Evolutionary conservation across 2,113 vertebrate genomes (phyloP), one percentile per base, ranked within the genome.

Genomic region (Larimichthys polyactis): DNA sequence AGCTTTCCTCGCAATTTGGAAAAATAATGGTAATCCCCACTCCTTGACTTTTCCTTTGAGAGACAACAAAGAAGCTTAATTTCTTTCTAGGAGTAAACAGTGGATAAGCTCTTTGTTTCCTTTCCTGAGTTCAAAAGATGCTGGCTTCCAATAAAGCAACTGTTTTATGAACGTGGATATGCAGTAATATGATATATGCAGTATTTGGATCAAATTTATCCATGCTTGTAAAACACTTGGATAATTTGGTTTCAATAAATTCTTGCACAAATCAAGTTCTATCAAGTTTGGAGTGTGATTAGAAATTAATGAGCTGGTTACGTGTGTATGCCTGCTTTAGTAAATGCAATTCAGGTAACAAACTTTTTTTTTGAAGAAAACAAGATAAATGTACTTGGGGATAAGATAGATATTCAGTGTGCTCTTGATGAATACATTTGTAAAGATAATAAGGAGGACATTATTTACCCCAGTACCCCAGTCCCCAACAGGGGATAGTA

Each of bases 31-130:
- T 63, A 77, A 75, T 74, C 81, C 70, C 62, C 60, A 43, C 32
- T 54, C 54, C 36, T 62, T 55, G 4, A 65, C 52, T 80, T 60
- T 63, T 72, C 57, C n/a, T 77, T 73, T 78, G 51, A 79, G 73
- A 44, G 17, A 62, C 51, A 71, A 86, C 67, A 74, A 88, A 82
- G 66, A 60, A 54, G 73, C 83, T 84, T 75, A 54, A 85, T 75
- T 75, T 80, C 22, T 73, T 71, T 60, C 54, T 48, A 3, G 3
- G 36, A 59, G n/a, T 75, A 68, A 75, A 71, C 68, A 69, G 22
- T 65, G 55, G 86, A 67, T 73, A 17, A 73, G 78, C 60, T 72
- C 60, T 83, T 82, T 85, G 55, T 89, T 78, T 82, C 32, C 1
- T 70, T 83, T 65, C 66, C 52, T 81, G 63, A 16, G 63, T 48